Evolutionary conservation across 2,888 invertebrate species (phyloP).

Genomic region (Dasysyrphus tricinctus): DNA sequence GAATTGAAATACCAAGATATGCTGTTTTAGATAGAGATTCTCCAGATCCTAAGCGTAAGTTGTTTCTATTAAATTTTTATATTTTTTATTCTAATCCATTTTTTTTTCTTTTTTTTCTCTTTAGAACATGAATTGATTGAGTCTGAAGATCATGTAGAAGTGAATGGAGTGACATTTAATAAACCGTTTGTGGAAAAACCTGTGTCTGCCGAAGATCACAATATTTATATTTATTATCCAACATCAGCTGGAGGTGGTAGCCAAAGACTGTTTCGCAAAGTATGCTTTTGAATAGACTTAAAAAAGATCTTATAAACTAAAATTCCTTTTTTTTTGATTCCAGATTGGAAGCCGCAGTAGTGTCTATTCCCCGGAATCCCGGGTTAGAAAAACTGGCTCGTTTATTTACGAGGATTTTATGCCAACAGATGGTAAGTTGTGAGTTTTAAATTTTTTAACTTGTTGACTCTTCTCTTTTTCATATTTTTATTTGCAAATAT

Average conservation of each 20-base stretch:
- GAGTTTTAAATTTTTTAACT: constrained; percentile 19
- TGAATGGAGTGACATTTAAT: constrained; percentile 96
- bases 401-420: constrained; percentile 99
- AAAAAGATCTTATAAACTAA: background rate
- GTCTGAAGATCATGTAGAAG: constrained; percentile 98
- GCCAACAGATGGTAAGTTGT: constrained; percentile 96
- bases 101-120: background rate
- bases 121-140: constrained; percentile 95
- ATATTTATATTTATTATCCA: constrained; percentile 99
- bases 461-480: constrained; percentile 66
- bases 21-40: constrained; percentile 98
- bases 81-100: background rate
- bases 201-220: constrained; percentile 99
- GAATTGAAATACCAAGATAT: constrained; percentile 98
- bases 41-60: constrained; percentile 94
- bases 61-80: background rate
- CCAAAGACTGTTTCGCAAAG: constrained; percentile 98
- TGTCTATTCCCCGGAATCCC: constrained; percentile 98
- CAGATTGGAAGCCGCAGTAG: constrained; percentile 99
- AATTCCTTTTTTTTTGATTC: constrained; percentile 46
- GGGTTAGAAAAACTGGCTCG: constrained; percentile 98
- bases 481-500: constrained; percentile 28
- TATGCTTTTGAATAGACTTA: constrained; percentile 80
- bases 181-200: constrained; percentile 99
- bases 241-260: constrained; percentile 99